phyloP scores from a whole-genome alignment of 2,113 vertebrate species.

The Theristicus caerulescens region DNA sequence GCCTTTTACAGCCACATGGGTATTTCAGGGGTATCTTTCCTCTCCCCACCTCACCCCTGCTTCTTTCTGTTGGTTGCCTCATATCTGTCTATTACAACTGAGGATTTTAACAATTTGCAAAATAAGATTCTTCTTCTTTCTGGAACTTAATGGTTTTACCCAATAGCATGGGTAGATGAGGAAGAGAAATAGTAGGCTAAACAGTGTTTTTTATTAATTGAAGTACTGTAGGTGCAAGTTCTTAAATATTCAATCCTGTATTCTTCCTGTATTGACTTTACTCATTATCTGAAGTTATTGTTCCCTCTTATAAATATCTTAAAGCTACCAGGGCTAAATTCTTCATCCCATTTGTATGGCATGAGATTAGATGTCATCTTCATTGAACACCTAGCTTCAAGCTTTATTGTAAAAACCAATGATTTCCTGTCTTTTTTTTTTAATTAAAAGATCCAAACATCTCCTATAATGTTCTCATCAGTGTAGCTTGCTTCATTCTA shows the following conservation, averaged over 20 bases:
- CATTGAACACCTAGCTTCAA: neutral
- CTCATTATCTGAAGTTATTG: neutral
- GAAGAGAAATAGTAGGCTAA: neutral
- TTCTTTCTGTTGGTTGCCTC: neutral
- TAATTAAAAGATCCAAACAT: neutral
- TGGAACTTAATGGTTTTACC: neutral
- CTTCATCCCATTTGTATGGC: neutral
- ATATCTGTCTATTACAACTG: neutral
- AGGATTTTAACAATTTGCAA: neutral
- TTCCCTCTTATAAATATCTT: neutral
- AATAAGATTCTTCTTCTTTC: neutral
- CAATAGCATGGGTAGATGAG: neutral
- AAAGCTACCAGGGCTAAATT: neutral
- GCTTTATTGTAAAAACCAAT: neutral
- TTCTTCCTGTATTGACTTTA: neutral
- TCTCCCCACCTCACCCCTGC: rapidly evolving
- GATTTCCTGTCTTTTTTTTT: neutral
- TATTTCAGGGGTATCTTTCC: neutral
- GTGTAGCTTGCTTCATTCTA: neutral
- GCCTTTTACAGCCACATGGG: neutral
- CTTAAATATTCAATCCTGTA: neutral
- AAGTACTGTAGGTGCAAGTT: neutral
- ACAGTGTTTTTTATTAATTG: neutral
- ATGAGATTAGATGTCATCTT: neutral
- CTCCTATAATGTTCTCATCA: neutral